Evolutionary conservation across 2,113 vertebrate species (phyloP), one percentile per base, ranked within the genome.

Genomic region (Heteronetta atricapilla): DNA sequence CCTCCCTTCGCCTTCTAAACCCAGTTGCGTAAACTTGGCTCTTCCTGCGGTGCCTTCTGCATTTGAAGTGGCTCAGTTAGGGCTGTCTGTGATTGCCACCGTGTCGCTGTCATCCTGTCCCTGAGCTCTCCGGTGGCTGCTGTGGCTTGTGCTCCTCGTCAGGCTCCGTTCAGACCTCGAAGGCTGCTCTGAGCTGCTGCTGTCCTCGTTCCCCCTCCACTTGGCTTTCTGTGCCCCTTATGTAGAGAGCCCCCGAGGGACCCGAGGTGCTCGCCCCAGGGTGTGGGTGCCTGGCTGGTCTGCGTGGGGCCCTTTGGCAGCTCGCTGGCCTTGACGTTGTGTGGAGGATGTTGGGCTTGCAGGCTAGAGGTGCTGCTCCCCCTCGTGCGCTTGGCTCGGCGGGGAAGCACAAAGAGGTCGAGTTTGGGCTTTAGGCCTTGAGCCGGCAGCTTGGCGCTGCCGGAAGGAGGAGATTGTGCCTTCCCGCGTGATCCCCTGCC

Each of bases 241-340:
- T n/a, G n/a, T n/a, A n/a, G n/a, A 72, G 62, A 59, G 78, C 36
- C 59, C 36, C 69, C 50, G 40, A 59, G 74, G 70, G 53, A 64
- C 20, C 36, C 36, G 38, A 59, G 52, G 28, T 12, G 22, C 40
- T 62, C 40, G 20, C 33, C 11, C 34, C 67, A 52, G 26, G 31
- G 63, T 40, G 13, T 2, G 2, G 3, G 1, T 63, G 1, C 69
- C n/a, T 75, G 34, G 4, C 29, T 84, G n/a, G n/a, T n/a, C n/a
- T n/a, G n/a, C n/a, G n/a, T n/a, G 16, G 55, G 55, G 55, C 29
- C 16, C 29, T 31, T 18, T 31, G 29, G 55, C 53, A 55, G 53
- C 17, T 55, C 28, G 6, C 53, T 68, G n/a, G 8, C 55, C 8
- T 33, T 76, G 44, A 6, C 5, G 3, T 31, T 52, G 66, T 13